These are phyloP conservation scores for Pardalotus punctatus DNA, from an alignment of 2,113 vertebrate genomes.

Conservation along the genomic window DNA sequence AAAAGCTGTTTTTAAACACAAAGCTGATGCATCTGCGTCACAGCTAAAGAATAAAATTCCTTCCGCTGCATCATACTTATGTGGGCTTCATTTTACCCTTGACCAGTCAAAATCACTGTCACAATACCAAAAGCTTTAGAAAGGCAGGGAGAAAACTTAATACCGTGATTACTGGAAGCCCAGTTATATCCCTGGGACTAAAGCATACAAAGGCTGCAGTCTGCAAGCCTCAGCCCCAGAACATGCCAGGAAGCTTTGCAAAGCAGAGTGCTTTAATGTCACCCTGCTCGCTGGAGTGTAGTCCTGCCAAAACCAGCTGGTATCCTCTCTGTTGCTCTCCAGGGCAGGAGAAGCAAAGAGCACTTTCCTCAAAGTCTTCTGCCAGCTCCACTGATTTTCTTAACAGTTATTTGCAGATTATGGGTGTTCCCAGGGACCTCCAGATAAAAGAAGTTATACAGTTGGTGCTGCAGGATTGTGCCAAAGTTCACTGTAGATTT, in stretches of 20 bases:
- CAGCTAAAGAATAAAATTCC: constrained; percentile 17
- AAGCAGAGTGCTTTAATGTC: constrained; percentile 48
- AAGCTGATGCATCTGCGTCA: not conserved
- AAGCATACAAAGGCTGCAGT: constrained; percentile 13
- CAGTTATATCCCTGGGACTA: constrained; percentile 32
- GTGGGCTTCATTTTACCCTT: constrained; percentile 16
- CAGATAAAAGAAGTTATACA: constrained; percentile 22
- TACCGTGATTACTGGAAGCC: constrained; percentile 9
- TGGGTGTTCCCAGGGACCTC: constrained; percentile 22
- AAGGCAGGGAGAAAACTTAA: constrained; percentile 33
- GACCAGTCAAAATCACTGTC: not conserved
- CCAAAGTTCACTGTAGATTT: constrained; percentile 31
- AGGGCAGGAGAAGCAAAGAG: not conserved
- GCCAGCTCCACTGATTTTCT: constrained; percentile 5
- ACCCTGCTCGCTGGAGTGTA: constrained; percentile 6
- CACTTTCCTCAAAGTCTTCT: not conserved
- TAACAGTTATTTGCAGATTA: constrained; percentile 40
- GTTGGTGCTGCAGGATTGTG: not conserved
- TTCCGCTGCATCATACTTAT: constrained; percentile 20
- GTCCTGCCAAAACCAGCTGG: constrained; percentile 24
- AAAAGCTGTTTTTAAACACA: constrained; percentile 36
- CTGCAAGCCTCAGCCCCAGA: constrained; percentile 30
- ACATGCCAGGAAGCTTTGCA: constrained; percentile 47
- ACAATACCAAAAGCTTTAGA: constrained; percentile 39
- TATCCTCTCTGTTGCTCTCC: not conserved